Conservation (phyloP, 2,888 invertebrate species). For the Torymus tubicola region DNA sequence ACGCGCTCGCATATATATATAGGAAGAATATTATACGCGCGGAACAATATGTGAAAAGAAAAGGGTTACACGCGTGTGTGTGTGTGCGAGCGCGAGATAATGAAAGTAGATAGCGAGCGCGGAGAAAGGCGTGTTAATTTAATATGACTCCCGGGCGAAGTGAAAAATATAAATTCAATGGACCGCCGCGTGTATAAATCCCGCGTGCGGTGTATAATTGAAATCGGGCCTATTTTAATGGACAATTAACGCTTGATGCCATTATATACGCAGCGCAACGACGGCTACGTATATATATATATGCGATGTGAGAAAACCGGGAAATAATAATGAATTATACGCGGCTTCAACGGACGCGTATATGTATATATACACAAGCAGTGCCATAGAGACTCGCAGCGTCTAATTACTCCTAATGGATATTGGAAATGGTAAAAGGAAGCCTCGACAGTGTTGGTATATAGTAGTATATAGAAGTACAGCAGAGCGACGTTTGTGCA, state of each 20-base stretch:
- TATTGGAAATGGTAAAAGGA: constrained; percentile 9
- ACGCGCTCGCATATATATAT: no score
- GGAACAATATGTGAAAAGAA: constrained; percentile 42
- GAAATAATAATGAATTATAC: constrained; percentile 7
- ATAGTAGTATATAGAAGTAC: neutral
- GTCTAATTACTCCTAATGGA: no score
- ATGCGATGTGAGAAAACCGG: constrained; percentile 1
- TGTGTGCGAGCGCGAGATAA: constrained; percentile 39
- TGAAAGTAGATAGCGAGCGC: constrained; percentile 30
- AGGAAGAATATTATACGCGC: neutral
- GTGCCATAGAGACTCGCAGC: no score
- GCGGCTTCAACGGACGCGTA: neutral
- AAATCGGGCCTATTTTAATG: constrained; percentile 25
- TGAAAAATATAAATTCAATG: constrained; percentile 27
- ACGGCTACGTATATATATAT: no score
- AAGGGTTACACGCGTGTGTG: constrained; percentile 27
- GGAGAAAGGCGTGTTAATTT: constrained; percentile 55
- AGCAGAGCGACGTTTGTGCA: no score
- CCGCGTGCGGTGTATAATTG: constrained; percentile 7
- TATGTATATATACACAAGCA: no score
- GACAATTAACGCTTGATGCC: constrained; percentile 4
- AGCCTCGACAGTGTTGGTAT: neutral
- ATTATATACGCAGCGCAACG: neutral
- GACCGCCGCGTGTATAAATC: neutral
- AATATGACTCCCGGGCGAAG: constrained; percentile 29